Base-by-base conservation (phyloP, 1,140 invertebrate genomes). In the Drosophila takahashii region DNA sequence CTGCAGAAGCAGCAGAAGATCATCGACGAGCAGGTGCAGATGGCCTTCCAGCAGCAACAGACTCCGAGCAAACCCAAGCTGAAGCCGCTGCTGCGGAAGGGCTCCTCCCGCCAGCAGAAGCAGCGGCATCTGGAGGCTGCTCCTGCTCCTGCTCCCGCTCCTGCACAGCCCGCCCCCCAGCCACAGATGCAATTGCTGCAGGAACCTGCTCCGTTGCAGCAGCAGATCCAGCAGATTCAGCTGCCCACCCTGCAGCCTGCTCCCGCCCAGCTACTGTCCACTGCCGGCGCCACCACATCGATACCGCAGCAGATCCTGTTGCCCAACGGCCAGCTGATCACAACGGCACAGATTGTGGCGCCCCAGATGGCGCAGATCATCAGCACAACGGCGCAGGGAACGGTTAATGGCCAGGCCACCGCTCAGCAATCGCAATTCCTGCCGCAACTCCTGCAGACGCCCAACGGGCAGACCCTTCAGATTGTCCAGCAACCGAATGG, bases 251-350 rank as follows among this genome's bases (percentile, higher is more conserved):
- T 90, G 9, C 85, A 85, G 32, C 75, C 61, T 7, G 77, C 84
- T 8, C 90, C 90, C 37, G 29, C 76, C 26, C 81, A 75, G 52
- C 53, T 79, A 6, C 13, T 81, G 56, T 79, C 90, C 18, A 70
- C 75, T 6, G 62, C 73, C 34, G 53, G 62, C n/a, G 36, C 67
- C 37, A 80, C 75, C 5, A 67, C 73, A 1, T 69, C 64, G 7
- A 29, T 91, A 51, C 74, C 86, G 11, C 90, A 90, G 60, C 92
- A 92, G 69, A 81, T 92, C 11, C 76, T 92, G 11, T 64, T 92
- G 44, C 90, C 91, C 13, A 92, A 92, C 72, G 90, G 92, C 9
- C 91, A 92, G 58, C 77, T 92, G n/a, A 89, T 92, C 13, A 92
- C 91, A n/a, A 90, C 91, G 11, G 79, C 90, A 3, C 90, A 92